A percentile compares a stretch with the other conserved stretches of the same genome.
These are phyloP conservation scores for Porites evermanni DNA, from an alignment of 92 coral and sea anemone species.

Conservation along the genomic window DNA sequence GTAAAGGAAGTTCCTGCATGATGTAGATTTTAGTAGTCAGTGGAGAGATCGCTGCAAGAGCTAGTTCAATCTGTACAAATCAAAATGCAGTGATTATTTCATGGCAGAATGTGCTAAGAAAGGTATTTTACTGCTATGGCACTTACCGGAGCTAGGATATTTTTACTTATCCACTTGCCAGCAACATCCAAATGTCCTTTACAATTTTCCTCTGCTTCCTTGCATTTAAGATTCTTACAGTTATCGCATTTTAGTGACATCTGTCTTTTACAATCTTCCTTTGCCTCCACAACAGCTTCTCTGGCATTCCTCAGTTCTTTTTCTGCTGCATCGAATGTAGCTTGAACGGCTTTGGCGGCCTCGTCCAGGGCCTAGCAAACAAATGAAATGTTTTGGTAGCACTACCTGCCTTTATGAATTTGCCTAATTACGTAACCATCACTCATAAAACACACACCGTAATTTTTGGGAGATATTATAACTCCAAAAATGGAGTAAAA, in stretches of 20 bases:
- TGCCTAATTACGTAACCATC: too few relatives aligned
- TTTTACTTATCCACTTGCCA: conserved; percentile 96
- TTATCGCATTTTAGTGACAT: conserved; percentile 91
- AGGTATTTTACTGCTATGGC: too few relatives aligned
- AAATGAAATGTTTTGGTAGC: background rate
- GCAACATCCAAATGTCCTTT: conserved; percentile 88
- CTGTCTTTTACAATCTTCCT: conserved; percentile 90
- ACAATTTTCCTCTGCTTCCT: conserved; percentile 86
- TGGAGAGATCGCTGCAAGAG: too few relatives aligned
- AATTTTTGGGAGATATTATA: too few relatives aligned
- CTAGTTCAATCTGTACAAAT: too few relatives aligned
- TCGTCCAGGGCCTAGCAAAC: conserved; percentile 79
- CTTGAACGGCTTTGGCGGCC: conserved; percentile 87
- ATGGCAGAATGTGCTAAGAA: too few relatives aligned
- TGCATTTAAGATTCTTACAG: conserved; percentile 82
- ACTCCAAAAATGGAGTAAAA: too few relatives aligned
- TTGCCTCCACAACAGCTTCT: conserved; percentile 66
- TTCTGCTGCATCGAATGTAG: conserved; percentile 90
- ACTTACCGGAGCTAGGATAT: conserved; percentile 85
- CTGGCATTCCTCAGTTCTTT: conserved; percentile 81
- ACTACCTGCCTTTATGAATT: too few relatives aligned
- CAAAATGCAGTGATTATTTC: background rate
- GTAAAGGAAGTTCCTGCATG: too few relatives aligned
- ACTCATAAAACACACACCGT: too few relatives aligned
- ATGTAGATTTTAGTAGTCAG: too few relatives aligned